phyloP scores from a whole-genome alignment of 1,140 invertebrate genomes.

The Habropoda laboriosa region DNA sequence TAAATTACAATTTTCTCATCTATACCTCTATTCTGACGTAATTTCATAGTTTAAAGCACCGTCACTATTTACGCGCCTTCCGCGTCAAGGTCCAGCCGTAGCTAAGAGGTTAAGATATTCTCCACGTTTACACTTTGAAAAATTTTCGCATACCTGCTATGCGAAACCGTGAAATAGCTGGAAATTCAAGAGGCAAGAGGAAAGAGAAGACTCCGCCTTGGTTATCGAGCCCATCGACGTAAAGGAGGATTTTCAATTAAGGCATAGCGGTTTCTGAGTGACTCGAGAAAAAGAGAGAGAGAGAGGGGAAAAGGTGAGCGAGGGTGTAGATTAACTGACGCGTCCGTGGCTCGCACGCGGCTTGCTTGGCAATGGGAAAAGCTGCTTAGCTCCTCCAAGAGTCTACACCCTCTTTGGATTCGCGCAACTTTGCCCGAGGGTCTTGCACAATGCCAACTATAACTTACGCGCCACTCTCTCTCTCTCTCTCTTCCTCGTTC shows the following conservation, averaged over 20 bases:
- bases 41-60: no score
- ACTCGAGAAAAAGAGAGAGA: neutral
- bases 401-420: conserved; percentile 48
- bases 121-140: no score
- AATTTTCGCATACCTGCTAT: no score
- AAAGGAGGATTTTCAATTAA: conserved; percentile 54
- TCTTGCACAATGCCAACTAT: conserved; percentile 68
- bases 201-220: conserved; percentile 24
- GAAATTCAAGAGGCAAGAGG: neutral
- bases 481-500: neutral
- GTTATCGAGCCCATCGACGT: conserved; percentile 1
- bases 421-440: conserved; percentile 61
- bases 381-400: conserved; percentile 39
- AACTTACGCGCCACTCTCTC: conserved; percentile 61
- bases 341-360: conserved; percentile 38
- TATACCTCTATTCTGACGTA: no score
- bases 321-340: conserved; percentile 46
- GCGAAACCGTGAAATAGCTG: no score
- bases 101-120: no score
- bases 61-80: no score
- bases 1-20: no score
- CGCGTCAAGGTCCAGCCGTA: no score
- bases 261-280: conserved; percentile 13
- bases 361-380: conserved; percentile 26
- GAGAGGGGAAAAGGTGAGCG: conserved; percentile 47